Evolutionary conservation across 2,797 vertebrate genomes (phyloP).

Genomic region (Allobates femoralis): DNA sequence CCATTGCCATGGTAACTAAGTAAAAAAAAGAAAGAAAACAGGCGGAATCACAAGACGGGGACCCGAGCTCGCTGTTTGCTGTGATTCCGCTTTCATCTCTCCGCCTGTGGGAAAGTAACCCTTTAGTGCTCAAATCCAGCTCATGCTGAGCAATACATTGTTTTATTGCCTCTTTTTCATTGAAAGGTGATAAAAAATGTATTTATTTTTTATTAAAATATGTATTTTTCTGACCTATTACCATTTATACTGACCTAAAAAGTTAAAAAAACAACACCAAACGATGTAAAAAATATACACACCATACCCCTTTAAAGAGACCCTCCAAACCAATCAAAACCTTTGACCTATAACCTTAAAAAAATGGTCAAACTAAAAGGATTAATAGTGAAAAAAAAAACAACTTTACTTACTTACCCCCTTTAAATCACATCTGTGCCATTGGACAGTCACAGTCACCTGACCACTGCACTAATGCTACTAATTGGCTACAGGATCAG

Average conservation of each 20-base stretch:
- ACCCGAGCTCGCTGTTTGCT: slow-evolving; percentile 25
- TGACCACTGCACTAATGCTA: too few species aligned
- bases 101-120: slow-evolving; percentile 28
- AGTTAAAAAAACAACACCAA: neutral
- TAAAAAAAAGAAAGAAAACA: slow-evolving; percentile 45
- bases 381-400: too few species aligned
- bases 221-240: neutral
- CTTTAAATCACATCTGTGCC: too few species aligned
- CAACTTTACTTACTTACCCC: too few species aligned
- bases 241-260: neutral
- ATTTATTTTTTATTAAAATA: neutral
- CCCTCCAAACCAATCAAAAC: neutral
- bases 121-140: slow-evolving; percentile 3
- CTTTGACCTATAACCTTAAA: too few species aligned
- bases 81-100: slow-evolving; percentile 36
- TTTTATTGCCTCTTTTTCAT: neutral
- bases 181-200: neutral
- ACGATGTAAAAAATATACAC: neutral
- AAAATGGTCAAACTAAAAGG: too few species aligned
- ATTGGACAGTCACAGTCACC: too few species aligned
- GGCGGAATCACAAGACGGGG: slow-evolving; percentile 24
- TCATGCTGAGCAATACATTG: too few species aligned
- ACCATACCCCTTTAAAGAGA: neutral
- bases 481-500: too few species aligned
- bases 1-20: slow-evolving; percentile 49